Conservation (phyloP, 1,140 invertebrate genomes). For the Trichoplusia ni region DNA sequence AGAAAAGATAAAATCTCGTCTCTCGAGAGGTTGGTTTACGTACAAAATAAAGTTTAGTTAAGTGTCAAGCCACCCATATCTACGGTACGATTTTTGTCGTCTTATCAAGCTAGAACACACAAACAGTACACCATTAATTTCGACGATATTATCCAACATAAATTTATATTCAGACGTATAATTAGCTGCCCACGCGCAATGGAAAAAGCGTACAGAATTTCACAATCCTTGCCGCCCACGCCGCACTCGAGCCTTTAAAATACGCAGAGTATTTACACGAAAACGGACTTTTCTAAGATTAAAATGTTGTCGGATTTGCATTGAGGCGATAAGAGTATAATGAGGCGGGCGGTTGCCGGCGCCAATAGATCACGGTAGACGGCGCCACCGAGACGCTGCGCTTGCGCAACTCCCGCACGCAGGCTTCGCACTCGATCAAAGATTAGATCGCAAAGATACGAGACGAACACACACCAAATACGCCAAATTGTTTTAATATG, state of each 20-base stretch:
- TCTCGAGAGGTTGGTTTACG: not conserved
- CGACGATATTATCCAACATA: slow-evolving; percentile 56
- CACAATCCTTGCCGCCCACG: slow-evolving; percentile 63
- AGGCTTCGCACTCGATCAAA: slow-evolving; percentile 44
- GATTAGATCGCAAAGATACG: slow-evolving; percentile 39
- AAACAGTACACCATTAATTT: slow-evolving; percentile 49
- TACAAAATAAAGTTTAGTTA: not conserved
- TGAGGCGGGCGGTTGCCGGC: slow-evolving; percentile 57
- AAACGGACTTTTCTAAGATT: slow-evolving; percentile 67
- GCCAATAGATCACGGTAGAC: slow-evolving; percentile 73
- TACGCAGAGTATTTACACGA: slow-evolving; percentile 45
- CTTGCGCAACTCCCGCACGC: slow-evolving; percentile 58
- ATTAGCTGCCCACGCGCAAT: slow-evolving; percentile 68
- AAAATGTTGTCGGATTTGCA: slow-evolving; percentile 71
- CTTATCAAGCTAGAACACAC: slow-evolving; percentile 32
- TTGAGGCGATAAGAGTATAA: slow-evolving; percentile 67
- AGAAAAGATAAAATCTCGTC: slow-evolving; percentile 19
- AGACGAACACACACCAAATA: slow-evolving; percentile 35
- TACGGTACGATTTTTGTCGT: slow-evolving; percentile 5
- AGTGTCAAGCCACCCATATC: too few species aligned
- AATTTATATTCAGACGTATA: slow-evolving; percentile 67
- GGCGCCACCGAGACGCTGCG: slow-evolving; percentile 63
- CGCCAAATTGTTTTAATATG: too few species aligned
- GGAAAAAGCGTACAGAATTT: slow-evolving; percentile 65
- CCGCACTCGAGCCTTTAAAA: slow-evolving; percentile 47